A percentile compares a stretch with the other conserved stretches of the same genome.
Conservation (phyloP, 1,140 invertebrate genomes). For the Paralvinella palmiformis region DNA sequence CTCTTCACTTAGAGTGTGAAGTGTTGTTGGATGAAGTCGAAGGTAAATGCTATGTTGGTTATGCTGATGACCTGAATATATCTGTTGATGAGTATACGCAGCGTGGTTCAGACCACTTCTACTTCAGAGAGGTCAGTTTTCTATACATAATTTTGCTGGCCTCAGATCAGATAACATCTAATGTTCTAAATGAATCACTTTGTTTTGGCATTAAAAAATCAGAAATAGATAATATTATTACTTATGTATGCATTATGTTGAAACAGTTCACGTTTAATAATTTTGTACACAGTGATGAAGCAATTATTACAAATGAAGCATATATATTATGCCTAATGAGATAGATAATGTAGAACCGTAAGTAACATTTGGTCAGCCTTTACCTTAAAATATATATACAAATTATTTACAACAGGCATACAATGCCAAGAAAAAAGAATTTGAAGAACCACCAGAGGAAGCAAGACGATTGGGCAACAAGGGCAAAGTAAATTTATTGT, state of each 20-base stretch:
- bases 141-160: neutral
- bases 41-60: slow-evolving; percentile 3
- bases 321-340: too few relatives aligned
- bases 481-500: slow-evolving; percentile 54
- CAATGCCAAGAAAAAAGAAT: slow-evolving; percentile 55
- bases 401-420: slow-evolving; percentile 60
- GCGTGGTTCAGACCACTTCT: slow-evolving; percentile 65
- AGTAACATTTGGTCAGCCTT: too few relatives aligned
- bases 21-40: slow-evolving; percentile 3
- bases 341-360: too few relatives aligned
- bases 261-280: too few relatives aligned
- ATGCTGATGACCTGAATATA: neutral
- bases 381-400: too few relatives aligned
- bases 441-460: slow-evolving; percentile 60
- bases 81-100: slow-evolving; percentile 57
- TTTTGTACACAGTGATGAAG: too few relatives aligned
- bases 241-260: too few relatives aligned
- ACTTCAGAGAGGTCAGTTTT: slow-evolving; percentile 59
- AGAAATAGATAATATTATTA: too few relatives aligned
- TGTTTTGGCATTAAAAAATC: too few relatives aligned
- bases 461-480: slow-evolving; percentile 57
- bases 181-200: neutral
- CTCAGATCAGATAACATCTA: neutral
- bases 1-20: slow-evolving; percentile 18
- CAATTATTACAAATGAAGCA: too few relatives aligned